Evolutionary conservation across 2,888 invertebrate species (phyloP).

Genomic region (Napeogenes inachia): DNA sequence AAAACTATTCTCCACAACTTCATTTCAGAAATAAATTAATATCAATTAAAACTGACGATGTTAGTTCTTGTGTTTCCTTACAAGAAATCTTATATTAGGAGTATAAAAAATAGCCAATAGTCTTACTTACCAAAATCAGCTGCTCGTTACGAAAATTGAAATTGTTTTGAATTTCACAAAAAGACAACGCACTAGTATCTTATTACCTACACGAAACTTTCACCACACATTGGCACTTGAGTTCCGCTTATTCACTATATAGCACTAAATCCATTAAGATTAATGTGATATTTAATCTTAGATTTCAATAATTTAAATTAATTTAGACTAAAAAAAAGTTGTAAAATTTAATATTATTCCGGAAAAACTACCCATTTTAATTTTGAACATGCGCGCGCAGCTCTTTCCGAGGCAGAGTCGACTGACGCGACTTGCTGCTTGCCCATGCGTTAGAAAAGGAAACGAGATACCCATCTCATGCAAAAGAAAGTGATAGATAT

Average conservation of each 20-base stretch:
- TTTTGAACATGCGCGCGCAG: constrained; percentile 52
- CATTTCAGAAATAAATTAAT: no score
- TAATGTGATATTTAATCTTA: constrained; percentile 3
- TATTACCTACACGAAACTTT: constrained; percentile 50
- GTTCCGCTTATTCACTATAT: constrained; percentile 33
- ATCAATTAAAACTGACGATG: no score
- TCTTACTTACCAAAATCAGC: constrained; percentile 14
- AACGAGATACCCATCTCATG: constrained; percentile 31
- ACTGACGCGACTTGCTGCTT: constrained; percentile 54
- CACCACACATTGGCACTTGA: constrained; percentile 47
- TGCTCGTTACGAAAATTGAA: constrained; percentile 15
- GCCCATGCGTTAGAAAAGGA: constrained; percentile 51
- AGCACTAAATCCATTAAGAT: constrained; percentile 13
- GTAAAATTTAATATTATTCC: constrained; percentile 37
- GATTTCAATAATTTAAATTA: constrained; percentile 3
- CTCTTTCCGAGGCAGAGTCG: constrained; percentile 41
- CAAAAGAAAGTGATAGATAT: constrained; percentile 49
- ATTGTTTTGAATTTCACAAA: constrained; percentile 26
- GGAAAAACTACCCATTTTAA: constrained; percentile 39
- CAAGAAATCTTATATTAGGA: neutral
- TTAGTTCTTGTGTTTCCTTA: neutral
- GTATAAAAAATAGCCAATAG: constrained; percentile 1
- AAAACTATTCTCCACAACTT: no score
- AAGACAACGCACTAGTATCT: constrained; percentile 37
- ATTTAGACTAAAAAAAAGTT: constrained; percentile 30